A percentile compares a stretch with the other conserved stretches of the same genome.
phyloP scores from a whole-genome alignment of 1,140 invertebrate species.

The Leptinotarsa lineolata region DNA sequence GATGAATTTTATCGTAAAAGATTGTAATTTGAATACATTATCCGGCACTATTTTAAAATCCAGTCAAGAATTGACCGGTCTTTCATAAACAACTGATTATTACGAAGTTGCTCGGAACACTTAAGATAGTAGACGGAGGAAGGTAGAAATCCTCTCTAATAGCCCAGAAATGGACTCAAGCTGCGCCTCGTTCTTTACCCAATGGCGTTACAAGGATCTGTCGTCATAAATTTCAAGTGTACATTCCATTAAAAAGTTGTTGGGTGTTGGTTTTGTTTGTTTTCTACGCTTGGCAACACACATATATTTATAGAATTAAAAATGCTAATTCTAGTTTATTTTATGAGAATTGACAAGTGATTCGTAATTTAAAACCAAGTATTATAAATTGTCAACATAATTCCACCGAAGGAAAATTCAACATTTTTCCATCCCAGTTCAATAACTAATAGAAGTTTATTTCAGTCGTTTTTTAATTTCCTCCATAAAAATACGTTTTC shows the following conservation, averaged over 20 bases:
- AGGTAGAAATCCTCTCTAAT: slow-evolving; percentile 28
- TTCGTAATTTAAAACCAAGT: not conserved
- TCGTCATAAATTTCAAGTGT: slow-evolving; percentile 19
- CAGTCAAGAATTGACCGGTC: slow-evolving; percentile 22
- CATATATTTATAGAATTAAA: slow-evolving; percentile 15
- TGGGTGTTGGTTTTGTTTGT: slow-evolving; percentile 15
- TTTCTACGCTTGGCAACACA: slow-evolving; percentile 7
- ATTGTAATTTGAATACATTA: slow-evolving; percentile 29
- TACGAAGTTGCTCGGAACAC: slow-evolving; percentile 23
- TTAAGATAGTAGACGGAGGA: slow-evolving; percentile 21
- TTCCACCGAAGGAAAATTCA: too few relatives aligned
- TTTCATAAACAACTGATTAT: slow-evolving; percentile 28
- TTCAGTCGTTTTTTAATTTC: too few relatives aligned
- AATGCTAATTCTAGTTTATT: slow-evolving; percentile 14
- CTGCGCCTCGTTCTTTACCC: slow-evolving; percentile 17
- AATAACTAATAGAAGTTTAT: too few relatives aligned
- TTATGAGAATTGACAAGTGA: slow-evolving; percentile 6
- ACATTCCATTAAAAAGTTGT: slow-evolving; percentile 19
- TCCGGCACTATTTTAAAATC: slow-evolving; percentile 25
- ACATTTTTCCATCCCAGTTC: too few relatives aligned
- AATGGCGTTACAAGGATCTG: slow-evolving; percentile 22
- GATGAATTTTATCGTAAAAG: slow-evolving; percentile 23
- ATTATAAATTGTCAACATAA: too few relatives aligned
- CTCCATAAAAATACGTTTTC: too few relatives aligned
- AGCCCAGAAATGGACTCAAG: slow-evolving; percentile 25